A percentile compares a stretch with the other conserved stretches of the same genome.
These are phyloP conservation scores for Brachyrhaphis roseni DNA, from an alignment of 2,797 vertebrate genomes.

Conservation along the genomic window DNA sequence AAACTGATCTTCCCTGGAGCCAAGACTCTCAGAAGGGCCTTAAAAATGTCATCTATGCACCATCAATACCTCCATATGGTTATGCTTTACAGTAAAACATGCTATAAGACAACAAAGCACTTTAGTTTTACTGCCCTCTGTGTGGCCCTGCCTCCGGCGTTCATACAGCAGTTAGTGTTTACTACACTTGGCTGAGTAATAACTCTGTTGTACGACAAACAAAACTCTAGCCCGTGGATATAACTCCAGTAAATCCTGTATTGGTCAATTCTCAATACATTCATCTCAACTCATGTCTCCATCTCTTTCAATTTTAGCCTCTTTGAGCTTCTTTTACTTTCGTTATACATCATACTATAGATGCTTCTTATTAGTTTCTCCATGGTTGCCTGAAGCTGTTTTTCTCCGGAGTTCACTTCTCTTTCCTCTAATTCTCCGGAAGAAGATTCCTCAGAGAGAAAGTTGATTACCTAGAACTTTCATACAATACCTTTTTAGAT, in stretches of 20 bases:
- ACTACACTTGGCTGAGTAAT: conserved; percentile 75
- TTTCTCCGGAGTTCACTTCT: conserved; percentile 22
- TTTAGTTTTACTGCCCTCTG: conserved; percentile 69
- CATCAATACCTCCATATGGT: conserved; percentile 62
- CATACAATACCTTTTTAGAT: neutral
- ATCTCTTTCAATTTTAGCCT: conserved; percentile 21
- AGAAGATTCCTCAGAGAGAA: neutral
- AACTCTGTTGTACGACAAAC: conserved; percentile 70
- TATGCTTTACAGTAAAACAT: conserved; percentile 64
- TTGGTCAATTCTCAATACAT: conserved; percentile 49
- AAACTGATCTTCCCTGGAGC: conserved; percentile 39
- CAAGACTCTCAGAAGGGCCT: conserved; percentile 45
- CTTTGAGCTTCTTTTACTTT: conserved; percentile 28
- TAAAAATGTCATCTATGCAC: conserved; percentile 52
- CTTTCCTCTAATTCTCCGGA: conserved; percentile 21
- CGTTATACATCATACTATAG: conserved; percentile 23
- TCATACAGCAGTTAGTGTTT: conserved; percentile 76
- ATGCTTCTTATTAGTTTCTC: conserved; percentile 37
- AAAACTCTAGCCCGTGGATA: conserved; percentile 69
- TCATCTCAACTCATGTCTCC: conserved; percentile 14
- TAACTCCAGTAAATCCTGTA: conserved; percentile 47
- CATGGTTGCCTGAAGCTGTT: conserved; percentile 40
- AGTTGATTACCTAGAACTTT: neutral
- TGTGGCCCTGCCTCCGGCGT: conserved; percentile 72
- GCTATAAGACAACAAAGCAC: conserved; percentile 66